phyloP scores from a whole-genome alignment of 2,888 invertebrate species.

The Leptinotarsa peninsularis region DNA sequence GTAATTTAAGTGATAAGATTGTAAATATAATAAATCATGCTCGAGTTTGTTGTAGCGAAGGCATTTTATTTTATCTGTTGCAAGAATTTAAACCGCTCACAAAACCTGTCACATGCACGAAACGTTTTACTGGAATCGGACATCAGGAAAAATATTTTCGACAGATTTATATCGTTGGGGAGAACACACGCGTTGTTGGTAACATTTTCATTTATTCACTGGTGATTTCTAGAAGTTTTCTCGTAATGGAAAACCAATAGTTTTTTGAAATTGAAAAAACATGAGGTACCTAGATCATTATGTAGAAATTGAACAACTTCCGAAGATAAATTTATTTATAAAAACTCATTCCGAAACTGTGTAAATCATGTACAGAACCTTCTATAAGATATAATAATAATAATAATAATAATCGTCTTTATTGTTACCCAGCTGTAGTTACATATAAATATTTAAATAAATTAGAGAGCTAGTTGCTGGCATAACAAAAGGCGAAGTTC shows the following conservation, averaged over 20 bases:
- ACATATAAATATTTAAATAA: too few species aligned
- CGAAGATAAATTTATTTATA: too few species aligned
- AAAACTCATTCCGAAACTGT: too few species aligned
- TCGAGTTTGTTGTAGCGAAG: not conserved
- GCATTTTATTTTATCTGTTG: constrained; percentile 7
- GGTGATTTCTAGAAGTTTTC: too few species aligned
- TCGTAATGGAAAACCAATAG: too few species aligned
- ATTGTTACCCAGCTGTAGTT: too few species aligned
- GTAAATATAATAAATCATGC: constrained; percentile 9
- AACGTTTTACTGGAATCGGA: constrained; percentile 3
- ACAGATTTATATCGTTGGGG: constrained; percentile 2
- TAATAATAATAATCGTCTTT: too few species aligned
- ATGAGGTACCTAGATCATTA: not conserved
- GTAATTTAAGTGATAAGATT: constrained; percentile 7
- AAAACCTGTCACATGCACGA: not conserved
- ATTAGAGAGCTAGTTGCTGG: too few species aligned
- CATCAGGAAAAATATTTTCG: not conserved
- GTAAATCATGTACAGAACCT: too few species aligned
- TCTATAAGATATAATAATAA: too few species aligned
- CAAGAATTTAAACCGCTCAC: not conserved
- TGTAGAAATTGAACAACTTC: too few species aligned
- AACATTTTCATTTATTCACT: not conserved
- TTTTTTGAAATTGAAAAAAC: not conserved
- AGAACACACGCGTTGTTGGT: not conserved
- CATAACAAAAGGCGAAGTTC: too few species aligned